Conservation (phyloP, 2,797 vertebrate genomes). For the Moxostoma hubbsi region DNA sequence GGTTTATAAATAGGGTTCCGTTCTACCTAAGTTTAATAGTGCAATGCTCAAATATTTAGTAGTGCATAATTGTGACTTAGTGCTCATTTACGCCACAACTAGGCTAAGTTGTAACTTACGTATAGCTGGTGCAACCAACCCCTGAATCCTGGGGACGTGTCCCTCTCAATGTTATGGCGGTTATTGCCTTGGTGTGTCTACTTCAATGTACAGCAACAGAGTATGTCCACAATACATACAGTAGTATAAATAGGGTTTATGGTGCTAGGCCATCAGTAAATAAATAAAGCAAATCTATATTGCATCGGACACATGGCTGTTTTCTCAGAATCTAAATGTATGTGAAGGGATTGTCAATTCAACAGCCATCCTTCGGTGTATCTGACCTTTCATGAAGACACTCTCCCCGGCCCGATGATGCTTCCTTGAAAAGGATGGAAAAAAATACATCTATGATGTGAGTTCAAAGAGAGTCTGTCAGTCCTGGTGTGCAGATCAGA, state of each 20-base stretch:
- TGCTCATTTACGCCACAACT: no score
- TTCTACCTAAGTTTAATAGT: no score
- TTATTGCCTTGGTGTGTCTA: not conserved
- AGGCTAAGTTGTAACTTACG: no score
- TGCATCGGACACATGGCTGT: not conserved
- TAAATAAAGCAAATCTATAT: slow-evolving; percentile 16
- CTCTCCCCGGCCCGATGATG: slow-evolving; percentile 11
- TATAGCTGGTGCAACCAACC: no score
- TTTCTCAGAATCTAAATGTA: slow-evolving; percentile 18
- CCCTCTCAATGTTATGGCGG: not conserved
- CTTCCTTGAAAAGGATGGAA: slow-evolving; percentile 49
- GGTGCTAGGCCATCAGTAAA: not conserved
- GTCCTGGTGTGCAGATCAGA: slow-evolving; percentile 33
- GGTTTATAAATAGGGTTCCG: no score
- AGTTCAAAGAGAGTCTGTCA: slow-evolving; percentile 40
- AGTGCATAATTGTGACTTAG: no score
- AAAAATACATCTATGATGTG: slow-evolving; percentile 42
- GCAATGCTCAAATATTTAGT: no score
- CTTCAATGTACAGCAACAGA: not conserved
- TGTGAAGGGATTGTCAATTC: slow-evolving; percentile 27
- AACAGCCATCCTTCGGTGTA: slow-evolving; percentile 26
- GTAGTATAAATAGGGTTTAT: not conserved
- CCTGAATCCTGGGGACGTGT: not conserved
- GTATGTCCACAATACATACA: slow-evolving; percentile 2
- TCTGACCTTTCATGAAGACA: slow-evolving; percentile 48